A percentile compares a stretch with the other conserved stretches of the same genome.
These are phyloP conservation scores for Epirrhoe tristata DNA, from an alignment of 2,888 invertebrate genomes.

Conservation along the genomic window DNA sequence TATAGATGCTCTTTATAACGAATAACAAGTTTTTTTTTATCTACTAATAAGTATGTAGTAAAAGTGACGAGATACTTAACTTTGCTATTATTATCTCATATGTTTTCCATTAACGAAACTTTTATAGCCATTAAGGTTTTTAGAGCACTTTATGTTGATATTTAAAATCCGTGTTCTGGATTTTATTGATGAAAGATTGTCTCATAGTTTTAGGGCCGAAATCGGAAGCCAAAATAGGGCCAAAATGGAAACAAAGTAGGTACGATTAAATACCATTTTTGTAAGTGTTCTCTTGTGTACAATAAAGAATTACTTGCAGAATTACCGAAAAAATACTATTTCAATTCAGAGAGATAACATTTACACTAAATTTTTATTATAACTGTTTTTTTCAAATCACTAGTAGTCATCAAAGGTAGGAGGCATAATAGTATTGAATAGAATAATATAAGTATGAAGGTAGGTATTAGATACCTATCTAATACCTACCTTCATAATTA, in stretches of 20 bases:
- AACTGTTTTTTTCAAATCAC: too few relatives aligned
- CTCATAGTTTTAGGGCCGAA: not conserved
- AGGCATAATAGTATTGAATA: too few relatives aligned
- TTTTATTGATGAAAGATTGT: not conserved
- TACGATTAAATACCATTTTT: too few relatives aligned
- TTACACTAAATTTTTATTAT: too few relatives aligned
- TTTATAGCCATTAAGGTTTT: conserved; percentile 16
- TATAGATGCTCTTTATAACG: conserved; percentile 6
- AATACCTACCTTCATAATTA: too few relatives aligned
- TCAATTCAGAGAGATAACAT: too few relatives aligned
- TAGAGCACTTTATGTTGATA: conserved; percentile 2
- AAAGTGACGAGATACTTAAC: conserved; percentile 13
- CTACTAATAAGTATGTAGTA: conserved; percentile 19
- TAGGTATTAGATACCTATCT: too few relatives aligned
- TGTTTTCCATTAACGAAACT: conserved; percentile 19
- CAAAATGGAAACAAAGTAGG: not conserved
- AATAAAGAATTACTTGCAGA: too few relatives aligned
- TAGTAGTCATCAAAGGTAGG: too few relatives aligned
- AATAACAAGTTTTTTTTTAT: conserved; percentile 11
- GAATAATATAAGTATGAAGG: too few relatives aligned
- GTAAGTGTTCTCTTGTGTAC: too few relatives aligned
- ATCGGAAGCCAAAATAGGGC: not conserved
- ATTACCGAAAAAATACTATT: too few relatives aligned
- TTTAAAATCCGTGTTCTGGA: conserved; percentile 1
- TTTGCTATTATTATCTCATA: conserved; percentile 15